Evolutionary conservation across 2,888 invertebrate species (phyloP), one percentile per base, ranked within the genome.

Genomic region (Lepidochrysops patricia): DNA sequence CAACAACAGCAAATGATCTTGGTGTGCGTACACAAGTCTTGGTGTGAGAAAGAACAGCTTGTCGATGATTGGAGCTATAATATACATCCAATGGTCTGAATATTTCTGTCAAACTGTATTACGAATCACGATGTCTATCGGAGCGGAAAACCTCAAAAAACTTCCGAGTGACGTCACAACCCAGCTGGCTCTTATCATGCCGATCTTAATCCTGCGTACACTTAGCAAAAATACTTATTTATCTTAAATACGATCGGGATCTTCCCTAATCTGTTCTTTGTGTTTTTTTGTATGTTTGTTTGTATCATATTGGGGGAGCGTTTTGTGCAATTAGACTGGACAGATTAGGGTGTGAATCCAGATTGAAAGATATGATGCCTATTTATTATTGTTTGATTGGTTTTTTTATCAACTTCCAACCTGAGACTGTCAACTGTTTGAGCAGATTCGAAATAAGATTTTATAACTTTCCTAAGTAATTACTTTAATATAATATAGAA

Each of bases 191-290:
- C 69, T 76, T 87, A 88, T 88, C 87, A 29, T 25, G 63, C 67
- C 75, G 72, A 87, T 88, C 88, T 87, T 80, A 88, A 88, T 82
- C 87, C 76, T 74, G 69, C 75, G 74, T 74, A 76, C 79, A 84
- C 85, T 86, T 82, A 82, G 87, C 84, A 73, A 85, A 86, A 84
- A 87, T 84, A 82, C 82, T 79, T 75, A 80, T 76, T 86, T 86
- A 89, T 88, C 88, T 85, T 80, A 85, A 86, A 86, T 87, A 78
- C 84, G 78, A 89, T 88, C 88, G 74, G 77, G 78, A 82, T 84
- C 80, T 80, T 77, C 82, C 77, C 82, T 88, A 88, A 89, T 88
- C 88, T 85, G 80, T 71, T 79, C 75, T 81, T 88, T 88, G 81
- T 78, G 69, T 79, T 70, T 70, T 70, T 70, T 67, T 75, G 72